A percentile compares a stretch with the other conserved stretches of the same genome.
These are phyloP conservation scores for Bombylius major DNA, from an alignment of 2,888 invertebrate species.

Conservation along the genomic window DNA sequence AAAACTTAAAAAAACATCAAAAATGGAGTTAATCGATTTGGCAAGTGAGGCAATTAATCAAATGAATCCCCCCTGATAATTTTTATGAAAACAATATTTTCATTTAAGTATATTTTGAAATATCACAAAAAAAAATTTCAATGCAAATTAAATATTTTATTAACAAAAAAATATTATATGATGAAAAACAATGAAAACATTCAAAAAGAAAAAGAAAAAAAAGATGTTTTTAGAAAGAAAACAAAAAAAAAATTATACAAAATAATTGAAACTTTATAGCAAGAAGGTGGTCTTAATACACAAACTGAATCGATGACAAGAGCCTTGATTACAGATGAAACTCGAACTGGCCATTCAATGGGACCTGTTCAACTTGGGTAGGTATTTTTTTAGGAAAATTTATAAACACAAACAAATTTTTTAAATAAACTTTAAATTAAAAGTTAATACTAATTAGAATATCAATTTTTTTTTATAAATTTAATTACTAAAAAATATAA, in stretches of 20 bases:
- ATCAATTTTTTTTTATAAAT: not conserved
- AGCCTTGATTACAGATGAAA: slow-evolving; percentile 88
- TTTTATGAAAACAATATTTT: too few relatives aligned
- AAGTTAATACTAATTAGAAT: not conserved
- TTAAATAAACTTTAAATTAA: not conserved
- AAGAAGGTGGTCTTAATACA: slow-evolving; percentile 83
- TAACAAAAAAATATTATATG: too few relatives aligned
- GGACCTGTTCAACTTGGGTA: slow-evolving; percentile 93
- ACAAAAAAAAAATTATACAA: slow-evolving; percentile 22
- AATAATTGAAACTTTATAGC: slow-evolving; percentile 56
- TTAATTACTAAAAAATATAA: not conserved
- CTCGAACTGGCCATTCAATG: slow-evolving; percentile 65
- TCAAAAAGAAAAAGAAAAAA: too few relatives aligned
- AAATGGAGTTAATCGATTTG: too few relatives aligned
- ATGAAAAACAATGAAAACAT: too few relatives aligned
- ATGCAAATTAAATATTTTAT: too few relatives aligned
- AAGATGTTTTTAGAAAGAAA: slow-evolving; percentile 11
- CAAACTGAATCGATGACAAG: slow-evolving; percentile 87
- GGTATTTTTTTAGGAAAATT: slow-evolving; percentile 38
- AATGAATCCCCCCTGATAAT: too few relatives aligned
- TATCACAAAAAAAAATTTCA: too few relatives aligned
- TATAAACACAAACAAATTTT: not conserved
- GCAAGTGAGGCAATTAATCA: too few relatives aligned
- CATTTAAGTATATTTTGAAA: too few relatives aligned
- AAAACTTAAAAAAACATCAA: too few relatives aligned